Base-by-base conservation (phyloP, 1,140 invertebrate genomes). In the Heliconius eleuchia region DNA sequence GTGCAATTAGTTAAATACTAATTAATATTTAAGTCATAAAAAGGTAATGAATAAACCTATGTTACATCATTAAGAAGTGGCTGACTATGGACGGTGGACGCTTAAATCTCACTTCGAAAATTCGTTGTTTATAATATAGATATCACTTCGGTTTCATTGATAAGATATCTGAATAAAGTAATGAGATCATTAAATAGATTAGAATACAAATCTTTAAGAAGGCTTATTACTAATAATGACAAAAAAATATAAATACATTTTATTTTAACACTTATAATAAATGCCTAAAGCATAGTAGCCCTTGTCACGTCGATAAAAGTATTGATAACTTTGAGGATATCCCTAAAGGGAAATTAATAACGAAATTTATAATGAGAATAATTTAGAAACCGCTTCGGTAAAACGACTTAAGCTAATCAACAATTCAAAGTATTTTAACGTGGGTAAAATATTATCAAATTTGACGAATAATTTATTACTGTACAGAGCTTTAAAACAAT, bases 281-380 rank as follows among this genome's bases (percentile, higher is more conserved):
- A 39, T 37, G 16, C 39, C 55, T 39, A 55, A 75, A 39, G 23
- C 9, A 75, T 16, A 75, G 66, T 66, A 75, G 57, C 55, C 73
- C 37, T 66, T 23, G 39, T 39, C 39, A 55, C 60, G 74, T 13
- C 55, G 23, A 66, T 75, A 57, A 39, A 19, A 60, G 39, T 39
- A 75, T 60, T 55, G 74, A 75, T 8, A n/a, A 57, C 52, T 37
- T 75, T 39, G 18, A 57, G 50, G 74, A 75, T 60, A 39, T 60
- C 55, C 8, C 27, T 74, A n/a, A 55, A n/a, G 27, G 73, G 11
- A 66, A 74, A 55, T 37, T 55, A 9, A 19, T 23, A 66, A 66
- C 18, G 7, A 50, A 74, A 74, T 74, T 74, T 74, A 23, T 74
- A 75, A 75, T 75, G 74, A 60, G 55, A 13, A 66, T 60, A 75